These are phyloP conservation scores for Miltochrista miniata DNA, from an alignment of 2,888 invertebrate species.

Conservation along the genomic window DNA sequence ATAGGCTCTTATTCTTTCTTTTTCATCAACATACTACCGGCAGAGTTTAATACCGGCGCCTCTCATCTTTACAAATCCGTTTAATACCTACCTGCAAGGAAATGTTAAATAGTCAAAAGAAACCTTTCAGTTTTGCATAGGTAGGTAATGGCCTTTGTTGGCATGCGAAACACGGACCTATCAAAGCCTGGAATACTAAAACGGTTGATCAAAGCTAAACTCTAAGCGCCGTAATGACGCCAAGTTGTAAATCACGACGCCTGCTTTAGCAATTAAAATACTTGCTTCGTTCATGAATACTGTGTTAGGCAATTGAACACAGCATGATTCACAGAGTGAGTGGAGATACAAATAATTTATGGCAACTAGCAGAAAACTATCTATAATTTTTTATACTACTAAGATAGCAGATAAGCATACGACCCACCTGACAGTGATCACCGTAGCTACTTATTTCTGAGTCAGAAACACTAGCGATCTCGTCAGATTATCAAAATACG, in stretches of 20 bases:
- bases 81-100: slow-evolving; percentile 4
- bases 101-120: slow-evolving; percentile 2
- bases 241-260: slow-evolving; percentile 2
- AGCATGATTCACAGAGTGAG: neutral
- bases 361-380: too few relatives aligned
- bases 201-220: neutral
- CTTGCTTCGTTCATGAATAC: neutral
- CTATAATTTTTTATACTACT: too few relatives aligned
- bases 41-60: neutral
- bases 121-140: slow-evolving; percentile 9
- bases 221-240: neutral
- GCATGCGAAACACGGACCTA: slow-evolving; percentile 2
- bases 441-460: too few relatives aligned
- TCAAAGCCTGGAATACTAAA: slow-evolving; percentile 5
- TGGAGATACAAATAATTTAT: too few relatives aligned
- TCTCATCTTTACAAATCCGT: slow-evolving; percentile 3
- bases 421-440: too few relatives aligned
- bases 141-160: neutral
- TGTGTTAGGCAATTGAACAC: neutral
- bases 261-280: slow-evolving; percentile 2
- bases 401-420: too few relatives aligned
- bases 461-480: too few relatives aligned
- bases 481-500: too few relatives aligned
- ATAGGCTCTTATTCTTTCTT: too few relatives aligned
- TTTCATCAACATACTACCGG: too few relatives aligned